Base-by-base conservation (phyloP, 2,888 invertebrate species). In the Hemaris fuciformis region DNA sequence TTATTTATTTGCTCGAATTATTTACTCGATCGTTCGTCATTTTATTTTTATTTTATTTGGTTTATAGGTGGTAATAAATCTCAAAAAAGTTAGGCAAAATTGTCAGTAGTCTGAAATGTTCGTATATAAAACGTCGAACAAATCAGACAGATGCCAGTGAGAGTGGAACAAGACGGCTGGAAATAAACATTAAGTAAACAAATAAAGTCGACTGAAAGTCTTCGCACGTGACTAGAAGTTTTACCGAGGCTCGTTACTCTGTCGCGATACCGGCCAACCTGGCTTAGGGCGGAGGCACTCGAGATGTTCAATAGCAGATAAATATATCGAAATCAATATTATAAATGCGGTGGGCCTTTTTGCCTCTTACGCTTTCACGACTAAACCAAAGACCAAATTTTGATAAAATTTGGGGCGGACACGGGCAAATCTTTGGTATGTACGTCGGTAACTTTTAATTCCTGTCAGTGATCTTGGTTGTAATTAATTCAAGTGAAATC, bases 161-260 rank as follows among this genome's bases (percentile, higher is more conserved):
- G 80, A 85, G 70, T 70, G 67, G 74, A 75, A 61, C 73, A 74
- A 60, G 67, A 72, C 66, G 64, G 68, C 13, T 27, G 66, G 74
- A 74, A 78, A 76, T 77, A 71, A 80, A 80, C 69, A 74, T 74
- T 75, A 69, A 68, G 76, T 72, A 74, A 75, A 76, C 75, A 79
- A 76, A 79, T 74, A 78, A 79, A 79, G 75, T 79, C 74, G 70
- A 64, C 72, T 72, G 72, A 77, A 79, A 75, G 77, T 76, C 73
- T 70, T 34, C 64, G 77, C 71, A 78, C 85, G 87, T 86, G 86
- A 85, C 80, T 70, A 61, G 80, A 80, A 80, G 71, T 71, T 76
- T 75, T 77, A 79, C 69, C 66, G 67, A 60, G 60, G 67, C 63
- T 66, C 66, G 62, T 64, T 65, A 66, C 66, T 69, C 64, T 65